Evolutionary conservation across 2,113 vertebrate genomes (phyloP).

Genomic region (Rutilus rutilus): DNA sequence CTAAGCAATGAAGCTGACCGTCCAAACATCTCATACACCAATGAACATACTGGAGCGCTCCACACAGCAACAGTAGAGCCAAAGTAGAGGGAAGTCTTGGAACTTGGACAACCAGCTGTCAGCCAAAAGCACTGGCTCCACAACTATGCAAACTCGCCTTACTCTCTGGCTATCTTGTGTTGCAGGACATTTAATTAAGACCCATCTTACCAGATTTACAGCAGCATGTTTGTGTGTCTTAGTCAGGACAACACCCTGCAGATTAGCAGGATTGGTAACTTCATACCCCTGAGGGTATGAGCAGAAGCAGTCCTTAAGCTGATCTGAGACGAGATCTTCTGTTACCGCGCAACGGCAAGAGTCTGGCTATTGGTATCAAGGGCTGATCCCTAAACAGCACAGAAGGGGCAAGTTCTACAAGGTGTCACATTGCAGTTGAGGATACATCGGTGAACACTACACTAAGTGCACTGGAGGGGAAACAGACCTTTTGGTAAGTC

Average conservation of each 20-base stretch:
- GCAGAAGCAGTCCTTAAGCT: slow-evolving; percentile 35
- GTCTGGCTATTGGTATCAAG: slow-evolving; percentile 32
- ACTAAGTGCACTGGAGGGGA: slow-evolving; percentile 28
- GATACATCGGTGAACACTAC: slow-evolving; percentile 29
- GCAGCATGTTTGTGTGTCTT: slow-evolving; percentile 59
- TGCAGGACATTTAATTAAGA: slow-evolving; percentile 63
- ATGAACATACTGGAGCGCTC: not conserved
- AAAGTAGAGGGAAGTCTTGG: slow-evolving; percentile 24
- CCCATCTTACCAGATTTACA: slow-evolving; percentile 59
- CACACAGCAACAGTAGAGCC: slow-evolving; percentile 18
- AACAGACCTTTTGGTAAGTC: slow-evolving; percentile 17
- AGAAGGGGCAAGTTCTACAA: slow-evolving; percentile 31
- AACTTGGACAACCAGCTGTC: slow-evolving; percentile 51
- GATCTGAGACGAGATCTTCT: slow-evolving; percentile 39
- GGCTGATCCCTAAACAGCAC: slow-evolving; percentile 42
- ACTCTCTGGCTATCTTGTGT: slow-evolving; percentile 55
- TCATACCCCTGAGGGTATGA: slow-evolving; percentile 41
- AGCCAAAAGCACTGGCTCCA: slow-evolving; percentile 57
- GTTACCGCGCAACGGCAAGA: slow-evolving; percentile 16
- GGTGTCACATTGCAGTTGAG: slow-evolving; percentile 44
- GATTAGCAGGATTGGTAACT: slow-evolving; percentile 60
- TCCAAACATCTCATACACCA: slow-evolving; percentile 17
- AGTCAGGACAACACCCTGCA: slow-evolving; percentile 56
- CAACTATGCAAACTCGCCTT: slow-evolving; percentile 37
- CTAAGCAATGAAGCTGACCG: slow-evolving; percentile 14